These are phyloP conservation scores for Homarus gammarus DNA, from an alignment of 2,888 invertebrate genomes.

Conservation along the genomic window DNA sequence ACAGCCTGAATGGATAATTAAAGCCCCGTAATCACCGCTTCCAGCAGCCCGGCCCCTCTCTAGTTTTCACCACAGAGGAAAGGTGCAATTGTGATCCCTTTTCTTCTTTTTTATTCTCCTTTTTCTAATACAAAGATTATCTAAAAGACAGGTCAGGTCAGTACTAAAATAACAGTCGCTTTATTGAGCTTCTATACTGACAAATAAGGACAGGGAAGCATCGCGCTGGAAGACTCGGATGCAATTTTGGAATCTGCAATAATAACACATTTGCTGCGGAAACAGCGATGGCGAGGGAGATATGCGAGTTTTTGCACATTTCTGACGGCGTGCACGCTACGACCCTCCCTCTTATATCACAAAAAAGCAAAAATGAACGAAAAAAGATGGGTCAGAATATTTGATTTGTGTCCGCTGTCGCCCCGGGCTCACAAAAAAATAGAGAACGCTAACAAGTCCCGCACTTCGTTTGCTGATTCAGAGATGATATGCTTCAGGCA, in stretches of 20 bases:
- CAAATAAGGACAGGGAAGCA: constrained; percentile 38
- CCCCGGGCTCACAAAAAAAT: constrained; percentile 51
- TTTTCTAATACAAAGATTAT: neutral
- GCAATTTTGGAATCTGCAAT: constrained; percentile 40
- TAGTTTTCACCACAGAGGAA: neutral
- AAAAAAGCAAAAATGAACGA: constrained; percentile 10
- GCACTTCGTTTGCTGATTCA: constrained; percentile 56
- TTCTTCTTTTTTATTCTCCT: too few relatives aligned
- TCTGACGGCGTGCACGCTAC: constrained; percentile 42
- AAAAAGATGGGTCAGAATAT: constrained; percentile 52
- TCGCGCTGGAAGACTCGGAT: constrained; percentile 19
- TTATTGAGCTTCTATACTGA: constrained; percentile 1
- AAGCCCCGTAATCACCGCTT: constrained; percentile 62
- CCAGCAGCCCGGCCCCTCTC: constrained; percentile 27
- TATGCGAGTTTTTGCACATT: constrained; percentile 53
- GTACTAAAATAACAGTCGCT: too few relatives aligned
- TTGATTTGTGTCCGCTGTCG: constrained; percentile 66
- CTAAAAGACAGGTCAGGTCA: neutral
- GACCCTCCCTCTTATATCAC: constrained; percentile 23
- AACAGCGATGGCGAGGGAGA: constrained; percentile 59
- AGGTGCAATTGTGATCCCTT: neutral
- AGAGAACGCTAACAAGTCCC: constrained; percentile 57
- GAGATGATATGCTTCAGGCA: constrained; percentile 33
- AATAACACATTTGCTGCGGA: constrained; percentile 49
- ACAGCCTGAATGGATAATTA: constrained; percentile 69